Evolutionary conservation across 2,797 vertebrate genomes (phyloP).

Genomic region (Morelia viridis): DNA sequence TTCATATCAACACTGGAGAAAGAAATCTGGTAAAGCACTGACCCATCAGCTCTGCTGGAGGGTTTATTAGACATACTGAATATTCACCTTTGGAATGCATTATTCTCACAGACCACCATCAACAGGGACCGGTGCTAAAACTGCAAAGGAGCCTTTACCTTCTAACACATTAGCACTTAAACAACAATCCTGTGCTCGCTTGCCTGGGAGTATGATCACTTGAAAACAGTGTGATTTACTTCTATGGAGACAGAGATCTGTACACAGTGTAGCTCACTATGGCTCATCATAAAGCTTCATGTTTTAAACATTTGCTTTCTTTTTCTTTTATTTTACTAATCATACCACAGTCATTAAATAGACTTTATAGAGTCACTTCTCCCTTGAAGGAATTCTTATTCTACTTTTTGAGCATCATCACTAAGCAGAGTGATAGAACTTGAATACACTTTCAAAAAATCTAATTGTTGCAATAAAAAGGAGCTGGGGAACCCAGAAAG

Average conservation of each 20-base stretch:
- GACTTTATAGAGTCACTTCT: conserved; percentile 12
- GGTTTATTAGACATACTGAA: conserved; percentile 15
- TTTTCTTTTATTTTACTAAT: not conserved
- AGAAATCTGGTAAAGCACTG: conserved; percentile 28
- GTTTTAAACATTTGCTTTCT: conserved; percentile 30
- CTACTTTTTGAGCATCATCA: conserved; percentile 15
- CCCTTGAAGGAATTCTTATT: not conserved
- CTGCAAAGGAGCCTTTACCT: not conserved
- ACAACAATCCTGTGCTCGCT: not conserved
- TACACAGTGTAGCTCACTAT: not conserved
- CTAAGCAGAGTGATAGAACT: conserved; percentile 40
- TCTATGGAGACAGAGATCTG: not conserved
- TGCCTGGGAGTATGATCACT: not conserved
- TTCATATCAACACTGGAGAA: conserved; percentile 27
- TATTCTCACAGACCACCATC: conserved; percentile 17
- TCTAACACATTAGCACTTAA: conserved; percentile 15
- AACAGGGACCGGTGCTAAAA: conserved; percentile 9
- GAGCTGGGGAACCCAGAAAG: not conserved
- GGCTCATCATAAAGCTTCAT: not conserved
- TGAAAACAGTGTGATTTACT: not conserved
- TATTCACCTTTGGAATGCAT: conserved; percentile 21
- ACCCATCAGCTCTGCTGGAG: not conserved
- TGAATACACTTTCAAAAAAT: not conserved
- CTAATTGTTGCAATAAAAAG: not conserved
- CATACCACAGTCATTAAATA: not conserved